Evolutionary conservation across 2,113 vertebrate species (phyloP).

Genomic region (Erpornis zantholeuca): DNA sequence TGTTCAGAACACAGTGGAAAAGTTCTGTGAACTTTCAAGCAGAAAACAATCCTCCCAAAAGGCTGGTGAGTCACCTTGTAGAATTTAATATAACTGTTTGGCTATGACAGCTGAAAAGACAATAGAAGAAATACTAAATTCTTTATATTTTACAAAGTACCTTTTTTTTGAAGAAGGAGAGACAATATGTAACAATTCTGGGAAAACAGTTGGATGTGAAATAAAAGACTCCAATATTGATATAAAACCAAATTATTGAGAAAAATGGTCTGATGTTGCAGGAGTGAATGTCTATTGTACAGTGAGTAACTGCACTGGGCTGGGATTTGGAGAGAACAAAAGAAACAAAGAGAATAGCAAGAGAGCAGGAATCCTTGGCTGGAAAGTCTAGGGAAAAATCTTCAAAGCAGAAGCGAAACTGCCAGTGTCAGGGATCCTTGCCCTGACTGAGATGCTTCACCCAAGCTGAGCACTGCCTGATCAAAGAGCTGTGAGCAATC

Average conservation of each 20-base stretch:
- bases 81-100: background rate
- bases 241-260: background rate
- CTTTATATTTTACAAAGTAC: background rate
- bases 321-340: background rate
- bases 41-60: background rate
- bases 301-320: background rate
- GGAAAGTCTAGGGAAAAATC: background rate
- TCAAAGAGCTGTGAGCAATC: background rate
- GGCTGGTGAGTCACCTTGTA: background rate
- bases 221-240: background rate
- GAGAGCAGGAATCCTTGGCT: background rate
- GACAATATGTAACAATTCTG: background rate
- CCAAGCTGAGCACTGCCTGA: background rate
- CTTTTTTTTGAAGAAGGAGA: background rate
- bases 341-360: background rate
- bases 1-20: background rate
- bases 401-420: background rate
- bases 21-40: background rate
- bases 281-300: background rate
- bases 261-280: background rate
- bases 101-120: background rate
- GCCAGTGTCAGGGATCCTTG: background rate
- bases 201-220: background rate
- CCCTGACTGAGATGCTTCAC: background rate
- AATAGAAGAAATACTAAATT: background rate